Evolutionary conservation across 1,140 invertebrate species (phyloP), one percentile per base, ranked within the genome.

Genomic region (Drosophila sulfurigaster): DNA sequence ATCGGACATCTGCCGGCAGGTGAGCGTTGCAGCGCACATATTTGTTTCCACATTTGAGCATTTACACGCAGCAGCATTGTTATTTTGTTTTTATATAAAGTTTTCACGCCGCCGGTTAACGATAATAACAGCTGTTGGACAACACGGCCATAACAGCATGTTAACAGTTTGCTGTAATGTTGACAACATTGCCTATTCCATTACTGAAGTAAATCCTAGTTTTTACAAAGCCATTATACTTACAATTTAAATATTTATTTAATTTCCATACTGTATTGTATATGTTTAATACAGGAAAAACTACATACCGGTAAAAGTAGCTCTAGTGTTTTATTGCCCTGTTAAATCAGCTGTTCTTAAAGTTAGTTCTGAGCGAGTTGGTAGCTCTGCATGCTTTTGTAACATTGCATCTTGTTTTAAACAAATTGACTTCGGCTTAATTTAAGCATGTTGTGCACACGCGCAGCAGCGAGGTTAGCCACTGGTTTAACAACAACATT

Each of bases 391-490:
- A 5, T 71, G 15, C 66, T 74, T 72, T 68, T 87, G 75, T 68
- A 85, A 64, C 66, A 64, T 67, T 35, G 43, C 16, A 52, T 71
- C 67, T 74, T 71, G 62, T 16, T 77, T 77, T 66, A 28, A 74
- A 64, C 46, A 62, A 88, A 43, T 69, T 64, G 52, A 80, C 64
- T 69, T 67, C 32, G 11, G 41, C 3, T 58, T 45, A 43, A 65
- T 38, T 66, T 63, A 54, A 79, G 49, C 41, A 89, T 89, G 85
- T 75, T 81, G 51, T 90, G 86, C 72, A 77, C 81, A 10, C 86
- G 85, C 45, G 63, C 86, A 49, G 67, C 74, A 25, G 46, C 54
- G 13, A 75, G 72, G 6, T 71, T 90, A 35, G 71, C 57, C 35
- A 59, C 51, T 11, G 58, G 57, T n/a, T 48, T 80, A 15, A 38